Base-by-base conservation (phyloP, 2,113 vertebrate species). In the Ciconia stormi region DNA sequence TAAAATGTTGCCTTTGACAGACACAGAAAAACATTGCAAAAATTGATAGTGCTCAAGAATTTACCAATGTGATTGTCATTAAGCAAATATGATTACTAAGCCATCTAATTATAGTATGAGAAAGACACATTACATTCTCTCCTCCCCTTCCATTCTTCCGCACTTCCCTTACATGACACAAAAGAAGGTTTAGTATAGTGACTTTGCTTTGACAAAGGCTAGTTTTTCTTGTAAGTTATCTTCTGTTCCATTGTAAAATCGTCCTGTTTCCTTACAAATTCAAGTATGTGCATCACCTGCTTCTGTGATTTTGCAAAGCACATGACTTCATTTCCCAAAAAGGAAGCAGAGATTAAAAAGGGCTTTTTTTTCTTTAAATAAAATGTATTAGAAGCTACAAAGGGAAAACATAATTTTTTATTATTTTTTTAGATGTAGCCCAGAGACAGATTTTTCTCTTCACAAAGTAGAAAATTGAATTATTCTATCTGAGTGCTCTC, bases 361-460 rank as follows among this genome's bases (percentile, higher is more conserved):
- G 2, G 10, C 3, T 11, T 87, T 95, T 95, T 38, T 70, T 90
- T 50, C 67, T 82, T 93, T 73, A 84, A 94, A 76, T 76, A 93
- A 94, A 94, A 92, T 73, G 16, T 46, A 53, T 93, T 95, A 80
- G 46, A 91, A 77, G 38, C 42, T 88, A 85, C 62, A 91, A 96
- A 93, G 58, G n/a, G n/a, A 91, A 97, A 95, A 46, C 13, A 89
- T 82, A 0, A 23, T 19, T 78, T 95, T 95, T 95, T 74, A 82
- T 82, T 89, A 55, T 89, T 94, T 96, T 91, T 97, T 93, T 38
- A 89, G 70, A 66, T 72, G 44, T 95, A 95, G 89, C 78, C 89
- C 49, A 93, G 74, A 95, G 91, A 93, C 84, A 94, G 74, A 80
- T 87, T 95, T 95, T 97, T 92, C 95, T 95, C 66, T 89, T 89